phyloP scores from a whole-genome alignment of 2,113 vertebrate genomes.

The Callipepla squamata region DNA sequence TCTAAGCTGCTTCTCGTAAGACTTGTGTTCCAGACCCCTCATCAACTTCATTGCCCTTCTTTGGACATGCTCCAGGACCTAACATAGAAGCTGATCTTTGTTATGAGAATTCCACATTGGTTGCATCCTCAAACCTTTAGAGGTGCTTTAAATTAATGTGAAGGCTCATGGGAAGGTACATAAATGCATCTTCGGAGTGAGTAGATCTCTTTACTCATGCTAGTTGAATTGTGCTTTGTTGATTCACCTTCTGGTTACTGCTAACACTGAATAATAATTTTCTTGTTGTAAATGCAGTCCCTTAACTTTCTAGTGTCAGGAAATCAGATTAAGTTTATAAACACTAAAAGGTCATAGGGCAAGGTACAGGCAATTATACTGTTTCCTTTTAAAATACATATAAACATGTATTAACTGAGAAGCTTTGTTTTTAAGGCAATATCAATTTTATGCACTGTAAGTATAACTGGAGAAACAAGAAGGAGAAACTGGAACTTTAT shows the following conservation, averaged over 20 bases:
- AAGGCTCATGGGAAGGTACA: not conserved
- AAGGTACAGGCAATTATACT: not conserved
- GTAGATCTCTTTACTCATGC: not conserved
- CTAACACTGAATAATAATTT: not conserved
- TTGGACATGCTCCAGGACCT: too few relatives aligned
- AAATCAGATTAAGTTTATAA: not conserved
- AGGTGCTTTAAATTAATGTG: too few relatives aligned
- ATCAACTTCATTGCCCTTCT: too few relatives aligned
- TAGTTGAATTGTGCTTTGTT: not conserved
- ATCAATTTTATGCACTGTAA: not conserved
- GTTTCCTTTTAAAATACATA: not conserved
- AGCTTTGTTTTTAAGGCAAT: not conserved
- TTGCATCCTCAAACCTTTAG: not conserved
- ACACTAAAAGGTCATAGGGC: not conserved
- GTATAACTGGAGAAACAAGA: not conserved
- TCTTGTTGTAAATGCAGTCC: not conserved
- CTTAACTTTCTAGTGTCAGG: not conserved
- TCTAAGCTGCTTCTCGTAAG: too few relatives aligned
- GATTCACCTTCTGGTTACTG: not conserved
- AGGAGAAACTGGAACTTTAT: not conserved
- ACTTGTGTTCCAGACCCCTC: too few relatives aligned
- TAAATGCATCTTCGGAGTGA: rapidly evolving
- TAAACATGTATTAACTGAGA: not conserved
- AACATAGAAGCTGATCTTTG: not conserved
- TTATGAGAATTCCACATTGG: not conserved